These are phyloP conservation scores for Lagopus leucura DNA, from an alignment of 2,113 vertebrate genomes.

Conservation along the genomic window DNA sequence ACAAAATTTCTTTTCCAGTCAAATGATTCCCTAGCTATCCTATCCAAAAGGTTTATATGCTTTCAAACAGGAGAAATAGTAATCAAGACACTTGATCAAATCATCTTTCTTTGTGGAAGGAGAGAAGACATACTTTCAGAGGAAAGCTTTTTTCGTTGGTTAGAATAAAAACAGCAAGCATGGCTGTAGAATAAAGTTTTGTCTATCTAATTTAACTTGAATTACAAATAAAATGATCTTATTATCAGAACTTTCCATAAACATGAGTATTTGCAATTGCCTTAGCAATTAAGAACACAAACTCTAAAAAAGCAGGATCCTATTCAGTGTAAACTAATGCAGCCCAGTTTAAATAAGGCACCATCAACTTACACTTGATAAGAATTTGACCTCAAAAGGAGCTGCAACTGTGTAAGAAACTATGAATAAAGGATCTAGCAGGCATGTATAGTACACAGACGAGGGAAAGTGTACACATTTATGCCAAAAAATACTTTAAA, in stretches of 20 bases:
- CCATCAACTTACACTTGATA: accelerated
- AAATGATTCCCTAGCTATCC: background rate
- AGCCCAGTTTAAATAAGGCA: background rate
- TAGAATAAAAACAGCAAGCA: background rate
- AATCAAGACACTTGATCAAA: background rate
- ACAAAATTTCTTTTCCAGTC: background rate
- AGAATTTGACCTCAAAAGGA: background rate
- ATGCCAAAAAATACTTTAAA: background rate
- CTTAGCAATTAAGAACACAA: background rate
- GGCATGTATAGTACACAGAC: background rate
- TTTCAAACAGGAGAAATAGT: background rate
- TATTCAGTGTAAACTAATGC: background rate
- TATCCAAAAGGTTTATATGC: background rate
- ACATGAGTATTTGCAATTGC: background rate
- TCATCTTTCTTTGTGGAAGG: background rate
- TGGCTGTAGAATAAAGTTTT: background rate
- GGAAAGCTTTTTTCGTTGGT: background rate
- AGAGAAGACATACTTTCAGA: background rate
- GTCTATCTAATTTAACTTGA: slow-evolving; percentile 16
- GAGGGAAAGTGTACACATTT: accelerated
- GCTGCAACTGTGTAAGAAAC: background rate
- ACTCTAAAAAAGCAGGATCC: background rate
- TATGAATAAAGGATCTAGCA: background rate
- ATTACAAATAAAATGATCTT: background rate
- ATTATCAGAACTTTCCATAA: slow-evolving; percentile 13